phyloP scores from a whole-genome alignment of 2,113 vertebrate species.

The Cryptomyrus ogoouensis region DNA sequence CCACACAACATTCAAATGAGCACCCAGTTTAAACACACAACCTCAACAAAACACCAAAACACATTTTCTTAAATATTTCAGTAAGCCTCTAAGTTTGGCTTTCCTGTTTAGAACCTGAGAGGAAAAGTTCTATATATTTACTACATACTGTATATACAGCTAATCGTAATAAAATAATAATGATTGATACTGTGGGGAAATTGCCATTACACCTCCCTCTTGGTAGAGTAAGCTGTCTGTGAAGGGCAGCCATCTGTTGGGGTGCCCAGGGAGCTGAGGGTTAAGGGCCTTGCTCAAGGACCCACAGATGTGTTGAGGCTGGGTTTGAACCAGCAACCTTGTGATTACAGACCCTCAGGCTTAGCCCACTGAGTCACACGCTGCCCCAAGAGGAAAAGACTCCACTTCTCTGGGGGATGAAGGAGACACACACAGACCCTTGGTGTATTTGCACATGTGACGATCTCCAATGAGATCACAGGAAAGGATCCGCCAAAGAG shows the following conservation, averaged over 20 bases:
- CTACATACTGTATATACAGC: slow-evolving; percentile 17
- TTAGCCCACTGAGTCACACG: too few relatives aligned
- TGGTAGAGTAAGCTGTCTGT: too few relatives aligned
- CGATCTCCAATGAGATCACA: neutral
- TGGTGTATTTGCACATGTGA: neutral
- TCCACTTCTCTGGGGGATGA: neutral
- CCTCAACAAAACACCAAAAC: slow-evolving; percentile 34
- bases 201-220: too few relatives aligned
- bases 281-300: too few relatives aligned
- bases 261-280: too few relatives aligned
- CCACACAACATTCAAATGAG: slow-evolving; percentile 18
- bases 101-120: slow-evolving; percentile 50
- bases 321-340: too few relatives aligned
- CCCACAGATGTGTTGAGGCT: too few relatives aligned
- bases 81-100: slow-evolving; percentile 31
- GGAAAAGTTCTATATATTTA: slow-evolving; percentile 28
- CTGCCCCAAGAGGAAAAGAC: neutral
- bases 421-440: neutral
- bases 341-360: too few relatives aligned
- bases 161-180: neutral
- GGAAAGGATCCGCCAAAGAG: neutral
- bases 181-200: too few relatives aligned
- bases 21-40: slow-evolving; percentile 46
- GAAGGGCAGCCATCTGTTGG: too few relatives aligned
- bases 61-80: slow-evolving; percentile 47